Percentiles rank a stretch among this genome's conserved stretches.
phyloP scores from a whole-genome alignment of 2,113 vertebrate genomes.

The Periophthalmodon schlosseri region DNA sequence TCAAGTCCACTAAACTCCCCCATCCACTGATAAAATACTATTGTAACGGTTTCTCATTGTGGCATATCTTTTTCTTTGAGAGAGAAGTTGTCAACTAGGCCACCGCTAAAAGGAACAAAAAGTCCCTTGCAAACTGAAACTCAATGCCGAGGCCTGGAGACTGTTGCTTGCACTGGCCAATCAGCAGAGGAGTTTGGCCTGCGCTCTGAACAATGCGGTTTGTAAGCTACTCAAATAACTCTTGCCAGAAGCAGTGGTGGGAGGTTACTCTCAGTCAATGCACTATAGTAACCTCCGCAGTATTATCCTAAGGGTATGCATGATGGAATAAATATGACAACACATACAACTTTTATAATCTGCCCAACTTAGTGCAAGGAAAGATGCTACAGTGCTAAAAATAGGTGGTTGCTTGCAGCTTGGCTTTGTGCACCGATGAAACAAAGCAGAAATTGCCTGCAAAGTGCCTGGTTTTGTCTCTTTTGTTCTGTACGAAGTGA shows the following conservation, averaged over 20 bases:
- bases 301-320: constrained; percentile 9
- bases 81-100: constrained; percentile 26
- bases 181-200: constrained; percentile 35
- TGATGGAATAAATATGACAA: not conserved
- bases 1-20: constrained; percentile 18
- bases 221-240: constrained; percentile 65
- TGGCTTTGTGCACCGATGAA: constrained; percentile 13
- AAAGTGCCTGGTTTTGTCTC: constrained; percentile 15
- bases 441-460: constrained; percentile 53
- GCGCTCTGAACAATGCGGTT: constrained; percentile 68
- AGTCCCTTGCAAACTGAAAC: constrained; percentile 63
- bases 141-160: constrained; percentile 63
- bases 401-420: constrained; percentile 5
- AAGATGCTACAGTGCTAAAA: constrained; percentile 12
- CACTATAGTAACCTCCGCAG: constrained; percentile 68
- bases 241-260: constrained; percentile 41
- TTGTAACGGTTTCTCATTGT: constrained; percentile 20
- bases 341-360: not conserved
- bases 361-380: constrained; percentile 4
- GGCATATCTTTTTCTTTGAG: not conserved
- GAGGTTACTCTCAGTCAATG: constrained; percentile 74
- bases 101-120: constrained; percentile 53
- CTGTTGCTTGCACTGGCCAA: constrained; percentile 53
- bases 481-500: constrained; percentile 14
- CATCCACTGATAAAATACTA: constrained; percentile 32